Percentiles rank a stretch among this genome's conserved stretches.
Evolutionary conservation across 2,888 invertebrate genomes (phyloP).

Genomic region (Metopia argyrocephala): DNA sequence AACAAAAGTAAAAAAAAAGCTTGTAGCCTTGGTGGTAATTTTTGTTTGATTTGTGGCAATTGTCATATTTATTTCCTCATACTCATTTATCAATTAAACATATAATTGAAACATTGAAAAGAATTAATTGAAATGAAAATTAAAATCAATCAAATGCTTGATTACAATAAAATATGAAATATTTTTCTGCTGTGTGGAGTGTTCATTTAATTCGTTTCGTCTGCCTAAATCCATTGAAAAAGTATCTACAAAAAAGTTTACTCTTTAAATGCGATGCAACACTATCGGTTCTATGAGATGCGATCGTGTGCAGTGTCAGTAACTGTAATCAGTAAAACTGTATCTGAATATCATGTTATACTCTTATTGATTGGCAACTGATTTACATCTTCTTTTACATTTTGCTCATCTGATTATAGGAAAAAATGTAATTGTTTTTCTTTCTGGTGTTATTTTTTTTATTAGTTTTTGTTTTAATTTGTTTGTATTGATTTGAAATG

Average conservation of each 20-base stretch:
- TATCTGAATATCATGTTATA: slow-evolving; percentile 1
- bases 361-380: slow-evolving; percentile 18
- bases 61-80: too few relatives aligned
- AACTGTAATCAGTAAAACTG: slow-evolving; percentile 29
- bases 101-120: too few relatives aligned
- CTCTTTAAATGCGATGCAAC: slow-evolving; percentile 22
- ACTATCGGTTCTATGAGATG: slow-evolving; percentile 13
- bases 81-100: too few relatives aligned
- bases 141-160: too few relatives aligned
- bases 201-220: not conserved
- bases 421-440: slow-evolving; percentile 42
- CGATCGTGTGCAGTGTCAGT: slow-evolving; percentile 1
- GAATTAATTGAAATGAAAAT: too few relatives aligned
- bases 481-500: slow-evolving; percentile 14
- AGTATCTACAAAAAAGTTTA: too few relatives aligned
- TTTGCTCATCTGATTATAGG: slow-evolving; percentile 1
- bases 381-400: slow-evolving; percentile 38
- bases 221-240: too few relatives aligned
- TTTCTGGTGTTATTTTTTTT: slow-evolving; percentile 4
- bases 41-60: too few relatives aligned
- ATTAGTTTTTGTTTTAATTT: not conserved
- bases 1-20: too few relatives aligned
- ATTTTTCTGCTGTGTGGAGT: too few relatives aligned
- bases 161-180: too few relatives aligned
- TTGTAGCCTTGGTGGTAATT: too few relatives aligned